Base-by-base conservation (phyloP, 2,797 vertebrate genomes). In the Capromys pilorides region DNA sequence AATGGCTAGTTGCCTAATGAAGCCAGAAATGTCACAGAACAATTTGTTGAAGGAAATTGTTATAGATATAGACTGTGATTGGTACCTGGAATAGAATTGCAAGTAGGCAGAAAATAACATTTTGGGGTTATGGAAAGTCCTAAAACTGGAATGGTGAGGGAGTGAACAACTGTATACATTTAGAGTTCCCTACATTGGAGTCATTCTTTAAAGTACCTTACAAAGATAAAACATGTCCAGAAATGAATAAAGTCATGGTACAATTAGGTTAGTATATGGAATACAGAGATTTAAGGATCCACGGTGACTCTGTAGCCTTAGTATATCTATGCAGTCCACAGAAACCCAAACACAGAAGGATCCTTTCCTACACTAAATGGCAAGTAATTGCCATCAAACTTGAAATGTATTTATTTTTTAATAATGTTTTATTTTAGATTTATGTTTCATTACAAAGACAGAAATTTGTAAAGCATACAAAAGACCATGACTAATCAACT, bases 381-480 rank as follows among this genome's bases (percentile, higher is more conserved):
- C 16, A 8, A 19, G 13, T 45, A 5, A 3, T 67, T 94, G 31
- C 7, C 33, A 12, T 93, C 36, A 11, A 2, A 88, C 51, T 83
- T 80, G 36, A 89, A 80, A 85, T 89, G 88, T 36, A 78, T 54
- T 45, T 45, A 45, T 45, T 8, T 45, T 54, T 90, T 67, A 19
- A 3, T 75, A 51, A n/a, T 39, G 49, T 93, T 96, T 85, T 88
- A 84, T 81, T 91, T 96, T 90, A 77, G 61, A 95, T 57, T 85
- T 24, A 3, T 22, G 11, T 36, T 82, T 93, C 61, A 83, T 90
- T 85, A 41, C 77, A 57, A 54, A 95, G 66, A 91, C 18, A 90
- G 36, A 88, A 91, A 82, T 82, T 93, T 62, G 94, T 11, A 73
- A 86, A 95, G 86, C 49, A 89, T 67, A 73, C 8, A 87, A 26